Evolutionary conservation across 2,888 invertebrate genomes (phyloP), one percentile per base, ranked within the genome.

Genomic region (Acanthosoma haemorrhoidale): DNA sequence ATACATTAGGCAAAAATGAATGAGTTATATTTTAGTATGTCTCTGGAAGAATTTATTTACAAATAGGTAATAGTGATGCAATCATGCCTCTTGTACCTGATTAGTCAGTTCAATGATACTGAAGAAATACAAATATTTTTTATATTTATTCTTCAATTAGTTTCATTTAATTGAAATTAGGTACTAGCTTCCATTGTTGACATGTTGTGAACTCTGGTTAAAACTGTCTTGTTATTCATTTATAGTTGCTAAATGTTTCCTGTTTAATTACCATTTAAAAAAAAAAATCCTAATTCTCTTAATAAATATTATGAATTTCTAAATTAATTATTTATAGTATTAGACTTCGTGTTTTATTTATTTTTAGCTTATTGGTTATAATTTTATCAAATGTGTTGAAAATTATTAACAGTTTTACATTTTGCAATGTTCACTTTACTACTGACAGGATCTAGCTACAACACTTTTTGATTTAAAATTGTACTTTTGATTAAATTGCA

Each of bases 81-180:
- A 25, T 51, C 13, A 51, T 25, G 51, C 51, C 51, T 51, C 25
- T 51, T 51, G 51, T 51, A 51, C 51, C 51, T 51, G 51, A 51
- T 21, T 51, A 51, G 51, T 25, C 51, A 51, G 51, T 51, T 29
- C n/a, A n/a, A n/a, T n/a, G 25, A 51, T 51, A 51, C 25, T 51
- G 21, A 25, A n/a, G 0, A 6, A 51, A 51, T 21, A 1, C 11
- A 51, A 25, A 51, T 13, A 5, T 25, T 21, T 51, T 51, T 43
- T 9, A 0, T 43, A 21, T 21, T 43, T 6, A 25, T 51, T 51
- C 13, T 25, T 51, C 29, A 51, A 29, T n/a, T 43, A 21, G 21
- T n/a, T 51, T 11, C 4, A 51, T 29, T n/a, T 51, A n/a, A 25
- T 25, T 4, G n/a, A 51, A n/a, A n/a, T 51, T 25, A 6, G 51